Percentiles rank a stretch among this genome's conserved stretches.
phyloP scores from a whole-genome alignment of 2,113 vertebrate genomes.

The Stegastes partitus region DNA sequence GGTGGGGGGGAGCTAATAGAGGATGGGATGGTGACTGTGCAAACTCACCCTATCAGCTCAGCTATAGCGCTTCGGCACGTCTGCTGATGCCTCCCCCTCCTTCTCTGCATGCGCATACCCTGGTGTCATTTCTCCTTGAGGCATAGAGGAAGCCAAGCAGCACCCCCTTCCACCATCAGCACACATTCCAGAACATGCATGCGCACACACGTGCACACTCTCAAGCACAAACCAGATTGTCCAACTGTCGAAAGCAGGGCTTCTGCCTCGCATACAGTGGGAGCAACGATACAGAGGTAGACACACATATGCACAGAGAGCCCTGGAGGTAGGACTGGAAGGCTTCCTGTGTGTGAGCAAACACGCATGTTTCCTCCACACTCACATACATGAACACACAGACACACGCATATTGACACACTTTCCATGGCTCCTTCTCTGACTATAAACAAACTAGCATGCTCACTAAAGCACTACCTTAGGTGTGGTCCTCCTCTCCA shows the following conservation, averaged over 20 bases:
- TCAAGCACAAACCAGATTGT: constrained; percentile 25
- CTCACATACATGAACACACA: not conserved
- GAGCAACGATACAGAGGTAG: constrained; percentile 18
- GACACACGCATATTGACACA: constrained; percentile 8
- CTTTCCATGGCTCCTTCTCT: constrained; percentile 18
- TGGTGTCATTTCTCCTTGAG: constrained; percentile 78
- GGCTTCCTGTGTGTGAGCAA: constrained; percentile 3
- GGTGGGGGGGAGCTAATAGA: constrained; percentile 42
- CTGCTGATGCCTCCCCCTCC: constrained; percentile 37
- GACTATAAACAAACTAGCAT: constrained; percentile 72
- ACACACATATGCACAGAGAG: constrained; percentile 18
- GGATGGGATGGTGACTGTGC: constrained; percentile 65
- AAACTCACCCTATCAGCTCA: constrained; percentile 60
- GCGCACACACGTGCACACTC: constrained; percentile 12
- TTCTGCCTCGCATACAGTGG: constrained; percentile 21
- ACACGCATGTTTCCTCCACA: not conserved
- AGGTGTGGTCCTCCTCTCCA: constrained; percentile 72
- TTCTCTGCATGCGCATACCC: constrained; percentile 66
- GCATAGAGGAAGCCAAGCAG: constrained; percentile 63
- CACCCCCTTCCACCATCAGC: constrained; percentile 37
- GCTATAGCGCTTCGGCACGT: constrained; percentile 54
- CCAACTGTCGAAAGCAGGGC: constrained; percentile 31
- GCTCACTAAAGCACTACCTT: constrained; percentile 50
- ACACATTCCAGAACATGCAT: constrained; percentile 30
- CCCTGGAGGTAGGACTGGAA: not conserved